Conservation (phyloP, 1,140 invertebrate species). For the Calephelis virginiensis region DNA sequence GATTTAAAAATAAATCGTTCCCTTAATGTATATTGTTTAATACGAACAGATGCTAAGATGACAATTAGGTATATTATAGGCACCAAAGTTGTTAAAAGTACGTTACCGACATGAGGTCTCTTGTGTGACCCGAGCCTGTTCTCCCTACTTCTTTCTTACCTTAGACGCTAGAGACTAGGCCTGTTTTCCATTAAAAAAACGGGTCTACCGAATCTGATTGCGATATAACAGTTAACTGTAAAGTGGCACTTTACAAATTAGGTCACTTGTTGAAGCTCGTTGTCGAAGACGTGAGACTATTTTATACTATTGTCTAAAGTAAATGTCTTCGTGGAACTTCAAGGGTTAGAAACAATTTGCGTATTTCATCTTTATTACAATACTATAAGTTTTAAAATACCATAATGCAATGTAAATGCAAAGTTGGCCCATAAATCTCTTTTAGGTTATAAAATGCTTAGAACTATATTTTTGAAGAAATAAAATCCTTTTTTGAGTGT, state of each 20-base stretch:
- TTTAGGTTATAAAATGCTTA: neutral
- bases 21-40: no score
- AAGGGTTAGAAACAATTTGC: neutral
- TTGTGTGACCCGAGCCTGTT: no score
- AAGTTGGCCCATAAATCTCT: neutral
- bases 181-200: no score
- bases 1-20: no score
- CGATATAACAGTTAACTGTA: neutral
- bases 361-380: conserved; percentile 14
- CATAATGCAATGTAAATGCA: neutral
- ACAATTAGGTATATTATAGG: no score
- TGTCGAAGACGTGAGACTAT: conserved; percentile 9
- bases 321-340: conserved; percentile 6
- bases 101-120: no score
- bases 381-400: neutral
- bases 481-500: conserved; percentile 4
- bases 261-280: conserved; percentile 10
- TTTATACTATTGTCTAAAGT: conserved; percentile 10
- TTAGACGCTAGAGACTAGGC: no score
- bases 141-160: no score
- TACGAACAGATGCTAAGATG: no score
- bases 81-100: no score
- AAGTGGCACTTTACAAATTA: conserved; percentile 8
- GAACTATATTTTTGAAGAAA: neutral
- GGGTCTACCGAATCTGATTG: no score